These are phyloP conservation scores for Elysia crispata DNA, from an alignment of 2,888 invertebrate species.

Conservation along the genomic window DNA sequence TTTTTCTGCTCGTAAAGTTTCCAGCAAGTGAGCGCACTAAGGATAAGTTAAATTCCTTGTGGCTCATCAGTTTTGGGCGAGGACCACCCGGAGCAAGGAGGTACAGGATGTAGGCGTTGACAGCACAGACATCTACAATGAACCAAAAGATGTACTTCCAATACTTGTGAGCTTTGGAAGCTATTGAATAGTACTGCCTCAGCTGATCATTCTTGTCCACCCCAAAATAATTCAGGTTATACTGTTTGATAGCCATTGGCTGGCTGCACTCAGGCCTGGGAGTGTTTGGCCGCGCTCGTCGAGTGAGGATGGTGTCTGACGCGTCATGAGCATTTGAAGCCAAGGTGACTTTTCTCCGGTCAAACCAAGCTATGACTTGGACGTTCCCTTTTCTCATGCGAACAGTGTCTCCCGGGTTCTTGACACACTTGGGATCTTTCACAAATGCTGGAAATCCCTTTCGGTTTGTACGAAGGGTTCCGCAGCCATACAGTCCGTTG, in stretches of 20 bases:
- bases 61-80: no score
- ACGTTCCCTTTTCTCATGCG: conserved; percentile 9
- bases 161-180: no score
- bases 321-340: conserved; percentile 17
- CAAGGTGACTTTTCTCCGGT: conserved; percentile 26
- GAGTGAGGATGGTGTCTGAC: not conserved
- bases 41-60: no score
- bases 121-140: no score
- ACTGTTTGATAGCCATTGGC: conserved; percentile 21
- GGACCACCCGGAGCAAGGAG: no score
- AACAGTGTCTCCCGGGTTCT: conserved; percentile 10
- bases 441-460: not conserved
- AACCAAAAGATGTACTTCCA: no score
- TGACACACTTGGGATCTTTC: conserved; percentile 6
- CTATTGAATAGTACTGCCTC: conserved; percentile 20
- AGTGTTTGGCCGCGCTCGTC: not conserved
- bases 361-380: conserved; percentile 27
- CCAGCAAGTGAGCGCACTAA: no score
- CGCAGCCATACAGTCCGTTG: not conserved
- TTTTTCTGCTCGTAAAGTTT: no score
- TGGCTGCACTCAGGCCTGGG: conserved; percentile 9
- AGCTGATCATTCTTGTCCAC: conserved; percentile 35
- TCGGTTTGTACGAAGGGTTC: conserved; percentile 3
- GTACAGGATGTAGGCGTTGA: no score
- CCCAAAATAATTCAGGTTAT: conserved; percentile 15